Conservation (phyloP, 2,113 vertebrate species). For the Chelonoidis abingdonii region DNA sequence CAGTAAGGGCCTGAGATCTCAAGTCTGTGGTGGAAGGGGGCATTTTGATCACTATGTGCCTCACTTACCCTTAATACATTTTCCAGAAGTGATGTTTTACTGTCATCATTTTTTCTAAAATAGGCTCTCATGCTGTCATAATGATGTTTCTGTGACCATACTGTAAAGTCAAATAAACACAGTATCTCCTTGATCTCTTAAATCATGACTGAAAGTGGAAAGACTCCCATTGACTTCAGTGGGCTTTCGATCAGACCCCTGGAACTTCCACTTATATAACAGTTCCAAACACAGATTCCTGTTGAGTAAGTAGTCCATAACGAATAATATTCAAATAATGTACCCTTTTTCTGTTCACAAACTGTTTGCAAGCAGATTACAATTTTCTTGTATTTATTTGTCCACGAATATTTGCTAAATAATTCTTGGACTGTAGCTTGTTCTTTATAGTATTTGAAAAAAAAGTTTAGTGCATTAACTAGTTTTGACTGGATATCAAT, state of each 20-base stretch:
- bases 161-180: neutral
- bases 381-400: neutral
- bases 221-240: neutral
- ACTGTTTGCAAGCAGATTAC: neutral
- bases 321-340: neutral
- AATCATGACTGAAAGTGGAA: neutral
- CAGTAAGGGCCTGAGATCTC: neutral
- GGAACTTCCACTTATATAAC: neutral
- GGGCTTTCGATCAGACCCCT: neutral
- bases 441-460: neutral
- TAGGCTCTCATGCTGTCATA: neutral
- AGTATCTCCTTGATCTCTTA: neutral
- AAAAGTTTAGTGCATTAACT: accelerated
- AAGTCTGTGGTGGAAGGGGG: neutral
- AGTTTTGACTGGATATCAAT: neutral
- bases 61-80: neutral
- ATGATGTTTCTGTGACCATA: neutral
- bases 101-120: neutral
- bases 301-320: neutral
- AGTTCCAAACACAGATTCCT: neutral
- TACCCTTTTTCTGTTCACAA: neutral
- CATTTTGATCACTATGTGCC: neutral
- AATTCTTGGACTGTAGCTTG: neutral
- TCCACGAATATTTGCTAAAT: neutral
- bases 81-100: neutral